Base-by-base conservation (phyloP, 2,888 invertebrate genomes). In the Cryptus viduatorius region DNA sequence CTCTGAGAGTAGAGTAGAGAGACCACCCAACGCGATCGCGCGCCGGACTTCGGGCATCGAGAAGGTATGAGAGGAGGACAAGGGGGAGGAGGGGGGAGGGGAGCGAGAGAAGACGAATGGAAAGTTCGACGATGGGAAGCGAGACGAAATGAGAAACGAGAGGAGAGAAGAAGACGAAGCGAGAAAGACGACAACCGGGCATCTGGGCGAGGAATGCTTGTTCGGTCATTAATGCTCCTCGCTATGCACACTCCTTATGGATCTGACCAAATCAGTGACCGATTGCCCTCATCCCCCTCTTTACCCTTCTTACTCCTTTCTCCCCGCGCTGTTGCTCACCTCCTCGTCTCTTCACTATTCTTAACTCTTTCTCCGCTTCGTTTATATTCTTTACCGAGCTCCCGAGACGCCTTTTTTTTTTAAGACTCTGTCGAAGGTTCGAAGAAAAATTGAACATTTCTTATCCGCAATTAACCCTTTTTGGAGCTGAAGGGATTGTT, bases 21-120 rank as follows among this genome's bases (percentile, higher is more conserved):
- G 93, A 93, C 93, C 93, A 93, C 93, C 93, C 93, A 93, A 93
- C 92, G 92, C 91, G 93, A 93, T 93, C 92, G 92, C 92, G 92
- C 93, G 92, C 82, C 85, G 91, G 92, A 91, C 92, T 91, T 90
- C 85, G 82, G 37, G 83, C 69, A 87, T 87, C 89, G 88, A 75
- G 85, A 86, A 87, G 88, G 87, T 88, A 89, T 88, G 86, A 88
- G 84, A 37, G 37, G 87, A 83, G 84, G 82, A 78, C 73, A 81
- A 85, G 86, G 84, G 82, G 81, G 87, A 82, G 79, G 37, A 37
- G 10, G 53, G 82, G 82, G 84, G 86, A 8, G 3, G 19, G 10
- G 53, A 88, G 86, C 83, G 86, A 69, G 65, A 82, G 80, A 61
- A 73, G 87, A 83, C 86, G 86, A 87, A 77, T 69, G 83, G 67